phyloP scores from a whole-genome alignment of 2,113 vertebrate genomes.

The Megaceryle torquata region DNA sequence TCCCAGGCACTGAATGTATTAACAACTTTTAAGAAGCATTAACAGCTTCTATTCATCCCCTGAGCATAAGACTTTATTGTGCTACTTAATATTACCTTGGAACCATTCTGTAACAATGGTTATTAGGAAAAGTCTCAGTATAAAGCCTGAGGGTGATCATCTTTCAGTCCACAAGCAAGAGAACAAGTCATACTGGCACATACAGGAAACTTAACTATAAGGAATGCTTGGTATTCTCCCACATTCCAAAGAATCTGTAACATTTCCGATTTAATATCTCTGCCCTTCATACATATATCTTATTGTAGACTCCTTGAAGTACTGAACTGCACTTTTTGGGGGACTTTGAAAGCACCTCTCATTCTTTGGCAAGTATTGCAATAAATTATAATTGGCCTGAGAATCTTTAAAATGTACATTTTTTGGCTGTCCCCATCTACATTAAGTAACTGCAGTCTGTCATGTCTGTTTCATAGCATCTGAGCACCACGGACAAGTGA shows the following conservation, averaged over 20 bases:
- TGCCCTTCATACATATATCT: background rate
- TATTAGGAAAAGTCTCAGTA: background rate
- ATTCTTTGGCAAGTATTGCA: background rate
- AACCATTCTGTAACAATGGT: background rate
- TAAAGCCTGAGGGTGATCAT: background rate
- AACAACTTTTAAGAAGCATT: background rate
- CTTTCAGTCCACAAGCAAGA: background rate
- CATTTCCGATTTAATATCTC: background rate
- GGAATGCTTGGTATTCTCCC: background rate
- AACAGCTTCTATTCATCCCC: background rate
- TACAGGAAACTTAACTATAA: background rate
- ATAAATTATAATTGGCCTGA: background rate
- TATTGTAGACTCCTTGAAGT: background rate
- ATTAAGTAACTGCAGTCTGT: slow-evolving; percentile 49
- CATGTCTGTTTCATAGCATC: slow-evolving; percentile 34
- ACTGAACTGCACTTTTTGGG: background rate
- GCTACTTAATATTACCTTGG: background rate
- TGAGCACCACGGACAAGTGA: slow-evolving; percentile 32
- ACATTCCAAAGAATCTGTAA: background rate
- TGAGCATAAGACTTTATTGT: background rate
- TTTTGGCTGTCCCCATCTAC: slow-evolving; percentile 3
- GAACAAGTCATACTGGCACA: background rate
- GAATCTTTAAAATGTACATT: slow-evolving; percentile 13
- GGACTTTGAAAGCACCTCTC: background rate
- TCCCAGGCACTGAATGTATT: background rate